Conservation (phyloP, 2,113 vertebrate species). For the Paramisgurnus dabryanus region DNA sequence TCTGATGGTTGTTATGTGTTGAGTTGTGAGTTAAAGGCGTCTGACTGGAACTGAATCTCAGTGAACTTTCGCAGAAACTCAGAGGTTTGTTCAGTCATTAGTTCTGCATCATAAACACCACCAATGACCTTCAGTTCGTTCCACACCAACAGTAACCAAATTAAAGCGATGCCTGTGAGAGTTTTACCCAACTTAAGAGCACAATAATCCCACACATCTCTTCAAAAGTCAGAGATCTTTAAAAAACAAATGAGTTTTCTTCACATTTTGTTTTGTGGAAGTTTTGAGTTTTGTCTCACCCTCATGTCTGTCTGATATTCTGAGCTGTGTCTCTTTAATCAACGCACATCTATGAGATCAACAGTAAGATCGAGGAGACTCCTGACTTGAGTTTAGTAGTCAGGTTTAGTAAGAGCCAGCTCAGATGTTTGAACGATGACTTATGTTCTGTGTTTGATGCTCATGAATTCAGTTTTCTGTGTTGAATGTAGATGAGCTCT, state of each 20-base stretch:
- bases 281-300: too few relatives aligned
- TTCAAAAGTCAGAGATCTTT: background rate
- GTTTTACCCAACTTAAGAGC: constrained; percentile 11
- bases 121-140: constrained; percentile 56
- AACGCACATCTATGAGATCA: too few relatives aligned
- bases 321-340: too few relatives aligned
- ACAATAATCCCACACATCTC: too few relatives aligned
- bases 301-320: too few relatives aligned
- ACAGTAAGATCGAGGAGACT: too few relatives aligned
- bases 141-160: constrained; percentile 64
- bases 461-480: background rate
- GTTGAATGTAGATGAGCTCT: background rate
- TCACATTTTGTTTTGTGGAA: too few relatives aligned
- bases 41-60: constrained; percentile 5
- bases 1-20: constrained; percentile 20
- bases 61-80: constrained; percentile 19
- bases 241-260: too few relatives aligned
- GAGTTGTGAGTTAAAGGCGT: constrained; percentile 3
- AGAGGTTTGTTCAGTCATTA: constrained; percentile 66
- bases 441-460: background rate
- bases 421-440: too few relatives aligned
- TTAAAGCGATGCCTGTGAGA: background rate
- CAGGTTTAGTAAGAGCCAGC: too few relatives aligned
- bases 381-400: too few relatives aligned
- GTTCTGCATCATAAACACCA: constrained; percentile 81